phyloP scores from a whole-genome alignment of 2,888 invertebrate species.

The Bellardia pandia region DNA sequence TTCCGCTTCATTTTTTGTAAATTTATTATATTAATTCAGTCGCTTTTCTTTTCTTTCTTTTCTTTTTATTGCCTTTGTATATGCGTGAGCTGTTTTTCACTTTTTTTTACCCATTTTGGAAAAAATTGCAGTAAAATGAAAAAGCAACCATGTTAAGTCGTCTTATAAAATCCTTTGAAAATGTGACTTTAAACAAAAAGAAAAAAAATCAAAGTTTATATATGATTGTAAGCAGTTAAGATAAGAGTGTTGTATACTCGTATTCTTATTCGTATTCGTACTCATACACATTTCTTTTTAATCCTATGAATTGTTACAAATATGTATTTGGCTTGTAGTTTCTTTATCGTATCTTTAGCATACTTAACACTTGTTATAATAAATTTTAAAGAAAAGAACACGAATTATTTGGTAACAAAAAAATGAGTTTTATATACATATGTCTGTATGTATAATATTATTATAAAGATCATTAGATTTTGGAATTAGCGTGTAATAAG shows the following conservation, averaged over 20 bases:
- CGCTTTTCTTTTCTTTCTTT: neutral
- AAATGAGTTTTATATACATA: neutral
- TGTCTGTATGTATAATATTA: neutral
- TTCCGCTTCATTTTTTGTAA: slow-evolving; percentile 72
- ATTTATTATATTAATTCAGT: slow-evolving; percentile 68
- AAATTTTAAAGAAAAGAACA: slow-evolving; percentile 15
- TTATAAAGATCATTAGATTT: slow-evolving; percentile 41
- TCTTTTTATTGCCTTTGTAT: neutral
- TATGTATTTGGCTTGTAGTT: slow-evolving; percentile 39
- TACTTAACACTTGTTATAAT: slow-evolving; percentile 58
- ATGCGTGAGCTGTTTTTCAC: slow-evolving; percentile 30
- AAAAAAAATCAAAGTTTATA: slow-evolving; percentile 41
- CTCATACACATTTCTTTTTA: slow-evolving; percentile 2
- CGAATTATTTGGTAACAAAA: neutral
- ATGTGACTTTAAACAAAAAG: slow-evolving; percentile 20
- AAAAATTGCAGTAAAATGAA: slow-evolving; percentile 50
- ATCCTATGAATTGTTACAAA: slow-evolving; percentile 59
- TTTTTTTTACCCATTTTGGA: neutral
- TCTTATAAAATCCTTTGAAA: slow-evolving; percentile 64
- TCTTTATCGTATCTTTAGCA: slow-evolving; percentile 34
- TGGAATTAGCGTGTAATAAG: slow-evolving; percentile 31
- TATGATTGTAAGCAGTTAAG: slow-evolving; percentile 67
- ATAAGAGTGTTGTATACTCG: slow-evolving; percentile 40
- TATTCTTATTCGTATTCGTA: neutral
- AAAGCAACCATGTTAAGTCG: slow-evolving; percentile 56